Percentiles rank a stretch among this genome's conserved stretches.
Conservation (phyloP, 2,797 vertebrate genomes). For the Silurus lanzhouensis region DNA sequence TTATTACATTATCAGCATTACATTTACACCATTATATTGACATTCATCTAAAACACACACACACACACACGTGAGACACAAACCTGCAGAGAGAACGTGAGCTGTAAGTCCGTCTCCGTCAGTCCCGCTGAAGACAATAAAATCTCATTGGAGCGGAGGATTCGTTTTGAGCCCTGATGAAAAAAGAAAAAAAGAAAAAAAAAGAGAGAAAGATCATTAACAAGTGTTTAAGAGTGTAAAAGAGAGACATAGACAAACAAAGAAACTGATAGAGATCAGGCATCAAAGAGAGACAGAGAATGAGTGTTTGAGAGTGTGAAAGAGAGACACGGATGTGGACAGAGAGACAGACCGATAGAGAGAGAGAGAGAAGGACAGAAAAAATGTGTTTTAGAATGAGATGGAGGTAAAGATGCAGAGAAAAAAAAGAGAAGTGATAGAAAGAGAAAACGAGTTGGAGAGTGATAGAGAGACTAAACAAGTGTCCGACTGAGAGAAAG, state of each 20-base stretch:
- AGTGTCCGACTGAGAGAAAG: neutral
- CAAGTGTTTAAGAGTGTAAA: neutral
- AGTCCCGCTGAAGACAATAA: slow-evolving; percentile 82
- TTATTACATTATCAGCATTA: neutral
- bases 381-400: too few relatives aligned
- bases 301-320: neutral
- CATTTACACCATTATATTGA: too few relatives aligned
- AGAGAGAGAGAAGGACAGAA: neutral
- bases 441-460: neutral
- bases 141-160: slow-evolving; percentile 92
- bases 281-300: neutral
- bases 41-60: neutral
- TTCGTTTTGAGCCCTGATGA: slow-evolving; percentile 86
- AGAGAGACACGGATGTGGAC: neutral
- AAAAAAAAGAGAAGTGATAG: neutral
- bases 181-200: neutral
- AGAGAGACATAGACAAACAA: neutral
- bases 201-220: neutral
- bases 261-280: neutral
- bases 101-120: slow-evolving; percentile 87
- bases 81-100: slow-evolving; percentile 92
- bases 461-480: neutral
- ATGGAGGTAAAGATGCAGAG: too few relatives aligned
- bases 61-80: neutral
- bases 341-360: neutral